phyloP scores from a whole-genome alignment of 2,888 invertebrate species.

The Schizotus pectinicornis region DNA sequence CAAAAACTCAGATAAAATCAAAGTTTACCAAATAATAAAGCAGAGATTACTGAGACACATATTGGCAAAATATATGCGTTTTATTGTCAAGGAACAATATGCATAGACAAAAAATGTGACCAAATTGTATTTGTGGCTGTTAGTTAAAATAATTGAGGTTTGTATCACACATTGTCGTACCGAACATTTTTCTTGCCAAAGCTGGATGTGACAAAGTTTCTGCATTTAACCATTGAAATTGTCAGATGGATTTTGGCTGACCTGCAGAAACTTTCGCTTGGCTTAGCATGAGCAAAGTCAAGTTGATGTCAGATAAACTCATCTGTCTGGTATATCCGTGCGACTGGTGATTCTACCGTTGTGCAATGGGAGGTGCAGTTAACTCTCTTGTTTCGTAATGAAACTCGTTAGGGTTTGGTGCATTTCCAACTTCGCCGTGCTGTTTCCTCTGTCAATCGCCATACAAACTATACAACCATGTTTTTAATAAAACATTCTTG shows the following conservation, averaged over 20 bases:
- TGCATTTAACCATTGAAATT: constrained; percentile 25
- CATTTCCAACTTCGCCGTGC: constrained; percentile 42
- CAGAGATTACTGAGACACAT: too few species aligned
- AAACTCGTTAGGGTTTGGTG: constrained; percentile 47
- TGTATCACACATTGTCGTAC: constrained; percentile 18
- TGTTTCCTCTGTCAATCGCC: constrained; percentile 22
- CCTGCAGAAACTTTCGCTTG: constrained; percentile 43
- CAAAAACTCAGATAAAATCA: too few species aligned
- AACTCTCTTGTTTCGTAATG: constrained; percentile 36
- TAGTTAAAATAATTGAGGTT: too few species aligned
- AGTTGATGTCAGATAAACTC: constrained; percentile 51
- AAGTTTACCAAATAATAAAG: too few species aligned
- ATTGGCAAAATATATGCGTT: too few species aligned
- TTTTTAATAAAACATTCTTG: constrained; percentile 5
- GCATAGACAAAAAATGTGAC: too few species aligned
- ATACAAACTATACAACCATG: neutral
- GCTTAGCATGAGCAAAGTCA: constrained; percentile 55
- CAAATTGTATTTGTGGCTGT: too few species aligned
- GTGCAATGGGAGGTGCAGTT: constrained; percentile 45
- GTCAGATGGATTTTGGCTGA: neutral
- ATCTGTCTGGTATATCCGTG: constrained; percentile 60
- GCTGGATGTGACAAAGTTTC: constrained; percentile 39
- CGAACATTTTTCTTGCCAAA: constrained; percentile 35
- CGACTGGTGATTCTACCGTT: constrained; percentile 50
- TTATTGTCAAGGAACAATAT: too few species aligned